A percentile compares a stretch with the other conserved stretches of the same genome.
Conservation (phyloP, 2,797 vertebrate species). For the Pseudochirops corinnae region DNA sequence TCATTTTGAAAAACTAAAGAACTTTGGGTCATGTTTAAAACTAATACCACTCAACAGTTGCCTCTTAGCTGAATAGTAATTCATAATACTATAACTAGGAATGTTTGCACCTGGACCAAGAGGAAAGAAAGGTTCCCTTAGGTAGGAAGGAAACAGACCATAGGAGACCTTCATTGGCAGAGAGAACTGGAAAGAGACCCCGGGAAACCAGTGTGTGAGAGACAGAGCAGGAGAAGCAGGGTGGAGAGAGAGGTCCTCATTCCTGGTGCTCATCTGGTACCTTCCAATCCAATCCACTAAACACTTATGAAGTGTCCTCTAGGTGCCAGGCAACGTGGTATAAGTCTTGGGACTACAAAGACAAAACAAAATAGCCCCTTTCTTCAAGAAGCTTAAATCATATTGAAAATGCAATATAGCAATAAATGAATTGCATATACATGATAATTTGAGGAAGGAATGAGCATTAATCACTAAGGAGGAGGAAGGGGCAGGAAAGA, state of each 20-base stretch:
- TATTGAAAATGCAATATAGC: neutral
- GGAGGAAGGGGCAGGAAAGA: neutral
- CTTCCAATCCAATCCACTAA: neutral
- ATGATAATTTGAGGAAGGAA: neutral
- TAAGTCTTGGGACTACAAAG: neutral
- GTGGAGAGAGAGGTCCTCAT: neutral
- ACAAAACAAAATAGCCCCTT: neutral
- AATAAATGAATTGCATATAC: neutral
- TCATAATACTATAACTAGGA: neutral
- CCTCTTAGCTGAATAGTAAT: neutral
- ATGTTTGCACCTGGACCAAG: neutral
- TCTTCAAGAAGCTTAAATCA: neutral
- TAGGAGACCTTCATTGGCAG: too few relatives aligned
- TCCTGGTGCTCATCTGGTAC: neutral
- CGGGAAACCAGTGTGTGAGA: neutral
- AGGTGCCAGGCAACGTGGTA: neutral
- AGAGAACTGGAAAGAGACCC: neutral
- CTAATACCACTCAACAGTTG: neutral
- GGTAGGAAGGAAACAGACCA: too few relatives aligned
- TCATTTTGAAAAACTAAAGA: conserved; percentile 52
- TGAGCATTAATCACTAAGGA: neutral
- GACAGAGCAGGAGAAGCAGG: neutral
- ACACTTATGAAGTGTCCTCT: neutral
- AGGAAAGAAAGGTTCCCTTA: neutral
- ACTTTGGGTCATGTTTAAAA: conserved; percentile 30